Percentiles rank a stretch among this genome's conserved stretches.
phyloP scores from a whole-genome alignment of 2,113 vertebrate species.

The Corythornis vintsioides region DNA sequence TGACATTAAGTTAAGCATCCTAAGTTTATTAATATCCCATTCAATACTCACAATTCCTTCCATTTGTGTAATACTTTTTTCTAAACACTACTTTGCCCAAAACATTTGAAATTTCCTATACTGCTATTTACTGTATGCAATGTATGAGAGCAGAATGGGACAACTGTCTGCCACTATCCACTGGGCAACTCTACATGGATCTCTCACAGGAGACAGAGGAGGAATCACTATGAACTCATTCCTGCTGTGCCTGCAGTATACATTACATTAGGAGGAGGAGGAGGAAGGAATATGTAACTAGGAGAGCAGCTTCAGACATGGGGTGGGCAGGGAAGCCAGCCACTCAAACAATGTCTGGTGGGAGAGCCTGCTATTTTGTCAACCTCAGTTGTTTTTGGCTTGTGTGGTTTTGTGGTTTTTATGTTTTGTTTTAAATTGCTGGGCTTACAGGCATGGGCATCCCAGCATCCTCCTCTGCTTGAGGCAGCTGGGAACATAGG shows the following conservation, averaged over 20 bases:
- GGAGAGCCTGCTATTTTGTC: background rate
- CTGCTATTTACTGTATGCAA: background rate
- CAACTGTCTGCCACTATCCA: background rate
- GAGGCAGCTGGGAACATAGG: background rate
- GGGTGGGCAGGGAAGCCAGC: no score
- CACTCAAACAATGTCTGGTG: background rate
- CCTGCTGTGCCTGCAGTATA: background rate
- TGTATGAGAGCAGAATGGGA: accelerated
- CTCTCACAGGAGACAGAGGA: background rate
- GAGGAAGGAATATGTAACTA: background rate
- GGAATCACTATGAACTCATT: background rate
- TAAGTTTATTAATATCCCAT: background rate
- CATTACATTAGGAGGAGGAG: background rate
- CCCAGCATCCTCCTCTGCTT: background rate
- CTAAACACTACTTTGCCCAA: background rate
- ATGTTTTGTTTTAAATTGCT: background rate
- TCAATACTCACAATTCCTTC: background rate
- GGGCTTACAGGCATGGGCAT: background rate
- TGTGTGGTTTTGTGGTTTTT: no score
- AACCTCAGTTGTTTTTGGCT: no score
- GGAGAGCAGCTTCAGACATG: background rate
- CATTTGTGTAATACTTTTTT: background rate
- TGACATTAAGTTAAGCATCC: background rate
- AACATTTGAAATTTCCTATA: background rate
- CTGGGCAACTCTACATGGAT: background rate